These are phyloP conservation scores for Gymnosoma rotundatum DNA, from an alignment of 2,888 invertebrate genomes.

Conservation along the genomic window DNA sequence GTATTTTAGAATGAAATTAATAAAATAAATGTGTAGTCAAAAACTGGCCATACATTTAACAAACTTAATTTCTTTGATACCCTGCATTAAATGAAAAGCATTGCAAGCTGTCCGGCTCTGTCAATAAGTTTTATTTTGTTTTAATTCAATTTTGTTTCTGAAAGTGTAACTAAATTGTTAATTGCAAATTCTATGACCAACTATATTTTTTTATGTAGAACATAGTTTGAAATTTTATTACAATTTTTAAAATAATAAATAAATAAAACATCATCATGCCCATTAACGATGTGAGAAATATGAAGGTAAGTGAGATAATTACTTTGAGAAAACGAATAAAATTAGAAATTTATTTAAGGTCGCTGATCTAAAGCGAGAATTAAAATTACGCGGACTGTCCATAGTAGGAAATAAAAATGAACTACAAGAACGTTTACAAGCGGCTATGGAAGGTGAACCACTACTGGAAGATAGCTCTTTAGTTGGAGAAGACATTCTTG, in stretches of 20 bases:
- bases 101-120: conserved; percentile 2
- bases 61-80: neutral
- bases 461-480: conserved; percentile 82
- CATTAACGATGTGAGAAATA: conserved; percentile 80
- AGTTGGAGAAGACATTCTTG: conserved; percentile 79
- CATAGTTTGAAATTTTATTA: neutral
- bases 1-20: too few relatives aligned
- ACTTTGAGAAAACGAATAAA: neutral
- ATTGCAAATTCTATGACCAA: conserved; percentile 31
- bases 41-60: too few relatives aligned
- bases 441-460: conserved; percentile 82
- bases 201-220: conserved; percentile 1
- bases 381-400: conserved; percentile 89
- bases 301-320: conserved; percentile 77
- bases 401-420: conserved; percentile 92
- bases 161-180: conserved; percentile 5
- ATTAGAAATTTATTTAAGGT: conserved; percentile 84
- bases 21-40: too few relatives aligned
- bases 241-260: conserved; percentile 9
- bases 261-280: conserved; percentile 75
- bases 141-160: neutral
- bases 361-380: conserved; percentile 91
- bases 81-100: neutral
- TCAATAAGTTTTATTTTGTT: conserved; percentile 12
- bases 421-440: conserved; percentile 89